Conservation (phyloP, 2,888 invertebrate species). For the Caenorhabditis macrosperma region DNA sequence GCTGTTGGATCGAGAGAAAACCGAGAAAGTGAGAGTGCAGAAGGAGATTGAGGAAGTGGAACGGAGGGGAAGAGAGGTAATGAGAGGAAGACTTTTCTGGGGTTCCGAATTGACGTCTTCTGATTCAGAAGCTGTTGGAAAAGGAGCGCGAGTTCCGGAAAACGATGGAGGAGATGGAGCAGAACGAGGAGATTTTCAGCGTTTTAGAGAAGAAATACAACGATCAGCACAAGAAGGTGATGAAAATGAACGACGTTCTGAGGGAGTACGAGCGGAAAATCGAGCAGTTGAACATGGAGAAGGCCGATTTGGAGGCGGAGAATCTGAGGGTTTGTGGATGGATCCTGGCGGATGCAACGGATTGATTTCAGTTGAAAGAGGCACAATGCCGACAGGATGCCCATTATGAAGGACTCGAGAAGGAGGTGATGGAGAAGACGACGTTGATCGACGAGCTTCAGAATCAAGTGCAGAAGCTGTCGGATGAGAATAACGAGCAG, state of each 20-base stretch:
- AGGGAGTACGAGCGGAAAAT: slow-evolving; percentile 72
- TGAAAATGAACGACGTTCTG: slow-evolving; percentile 72
- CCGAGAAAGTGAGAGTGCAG: slow-evolving; percentile 37
- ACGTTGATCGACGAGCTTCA: slow-evolving; percentile 63
- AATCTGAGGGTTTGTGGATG: slow-evolving; percentile 44
- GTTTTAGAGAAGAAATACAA: slow-evolving; percentile 75
- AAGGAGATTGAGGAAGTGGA: slow-evolving; percentile 49
- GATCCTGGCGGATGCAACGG: neutral
- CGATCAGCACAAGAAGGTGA: slow-evolving; percentile 77
- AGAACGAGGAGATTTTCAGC: slow-evolving; percentile 76
- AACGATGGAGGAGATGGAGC: slow-evolving; percentile 72
- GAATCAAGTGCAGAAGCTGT: slow-evolving; percentile 60
- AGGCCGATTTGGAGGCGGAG: slow-evolving; percentile 66
- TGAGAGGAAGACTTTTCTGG: neutral
- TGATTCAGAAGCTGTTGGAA: slow-evolving; percentile 43
- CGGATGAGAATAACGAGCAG: slow-evolving; percentile 60
- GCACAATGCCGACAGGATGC: slow-evolving; percentile 59
- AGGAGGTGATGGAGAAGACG: slow-evolving; percentile 63
- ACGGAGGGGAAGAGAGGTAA: slow-evolving; percentile 38
- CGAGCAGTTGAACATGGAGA: slow-evolving; percentile 72
- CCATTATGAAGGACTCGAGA: slow-evolving; percentile 57
- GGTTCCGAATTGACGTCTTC: too few species aligned
- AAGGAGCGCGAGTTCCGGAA: slow-evolving; percentile 63
- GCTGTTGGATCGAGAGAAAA: slow-evolving; percentile 39
- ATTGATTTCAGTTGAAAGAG: slow-evolving; percentile 56